Conservation (phyloP, 2,888 invertebrate genomes). For the Neoaliturus tenellus region DNA sequence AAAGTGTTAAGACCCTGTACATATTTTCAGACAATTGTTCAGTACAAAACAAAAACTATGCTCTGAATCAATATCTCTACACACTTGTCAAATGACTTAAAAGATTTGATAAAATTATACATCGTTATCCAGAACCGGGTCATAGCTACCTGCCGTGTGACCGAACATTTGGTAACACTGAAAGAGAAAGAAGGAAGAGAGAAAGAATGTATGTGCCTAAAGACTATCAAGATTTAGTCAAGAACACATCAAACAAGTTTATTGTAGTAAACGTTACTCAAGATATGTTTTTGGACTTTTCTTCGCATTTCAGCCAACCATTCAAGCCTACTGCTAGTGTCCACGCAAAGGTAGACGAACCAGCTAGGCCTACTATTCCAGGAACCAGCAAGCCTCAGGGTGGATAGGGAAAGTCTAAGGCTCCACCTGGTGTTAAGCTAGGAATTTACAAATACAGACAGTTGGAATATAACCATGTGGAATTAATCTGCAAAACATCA, state of each 20-base stretch:
- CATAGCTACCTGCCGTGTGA: conserved; percentile 63
- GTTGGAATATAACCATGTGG: conserved; percentile 14
- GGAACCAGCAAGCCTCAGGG: conserved; percentile 16
- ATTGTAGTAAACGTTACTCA: neutral
- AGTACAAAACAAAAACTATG: conserved; percentile 65
- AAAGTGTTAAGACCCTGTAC: conserved; percentile 60
- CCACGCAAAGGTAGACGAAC: neutral
- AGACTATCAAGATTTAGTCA: conserved; percentile 21
- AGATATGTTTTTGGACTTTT: conserved; percentile 8
- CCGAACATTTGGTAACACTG: conserved; percentile 63
- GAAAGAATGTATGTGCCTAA: conserved; percentile 31
- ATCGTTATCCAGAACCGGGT: conserved; percentile 61
- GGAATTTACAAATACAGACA: conserved; percentile 18
- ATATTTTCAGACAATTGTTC: conserved; percentile 64
- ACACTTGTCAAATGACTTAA: conserved; percentile 54
- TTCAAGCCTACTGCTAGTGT: conserved; percentile 17
- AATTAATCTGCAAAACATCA: neutral
- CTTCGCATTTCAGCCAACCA: neutral
- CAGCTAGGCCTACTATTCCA: neutral
- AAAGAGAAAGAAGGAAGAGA: conserved; percentile 61
- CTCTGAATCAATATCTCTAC: conserved; percentile 61
- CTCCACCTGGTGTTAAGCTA: neutral
- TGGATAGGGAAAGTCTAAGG: neutral
- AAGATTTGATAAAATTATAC: conserved; percentile 57
- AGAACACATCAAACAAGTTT: neutral